Evolutionary conservation across 1,140 invertebrate species (phyloP).

Genomic region (Anadara kagoshimensis): DNA sequence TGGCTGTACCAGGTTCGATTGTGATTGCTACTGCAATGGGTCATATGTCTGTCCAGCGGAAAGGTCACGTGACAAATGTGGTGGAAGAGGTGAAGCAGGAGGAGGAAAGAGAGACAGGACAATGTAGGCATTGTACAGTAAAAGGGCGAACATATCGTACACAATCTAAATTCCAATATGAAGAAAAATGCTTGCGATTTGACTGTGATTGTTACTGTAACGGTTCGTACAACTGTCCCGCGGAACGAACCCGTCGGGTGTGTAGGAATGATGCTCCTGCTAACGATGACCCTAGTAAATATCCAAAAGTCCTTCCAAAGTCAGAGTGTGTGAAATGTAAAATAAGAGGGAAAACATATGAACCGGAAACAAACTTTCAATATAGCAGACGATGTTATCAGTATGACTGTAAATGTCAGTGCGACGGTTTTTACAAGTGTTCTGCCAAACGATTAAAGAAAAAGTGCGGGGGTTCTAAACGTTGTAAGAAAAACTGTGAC

Average conservation of each 20-base stretch:
- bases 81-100: not conserved
- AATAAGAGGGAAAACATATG: conserved; percentile 11
- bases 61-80: conserved; percentile 44
- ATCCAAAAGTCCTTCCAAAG: too few relatives aligned
- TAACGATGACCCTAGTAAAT: not conserved
- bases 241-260: conserved; percentile 7
- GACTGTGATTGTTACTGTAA: conserved; percentile 30
- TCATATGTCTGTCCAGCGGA: conserved; percentile 41
- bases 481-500: conserved; percentile 17
- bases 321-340: too few relatives aligned
- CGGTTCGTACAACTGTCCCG: conserved; percentile 21
- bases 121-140: conserved; percentile 10
- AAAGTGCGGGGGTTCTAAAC: conserved; percentile 25
- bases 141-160: conserved; percentile 4
- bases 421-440: conserved; percentile 52
- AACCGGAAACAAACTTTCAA: conserved; percentile 41
- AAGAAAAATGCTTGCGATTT: conserved; percentile 6
- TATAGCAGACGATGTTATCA: conserved; percentile 46
- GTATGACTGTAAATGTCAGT: conserved; percentile 54
- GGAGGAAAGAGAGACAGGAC: not conserved
- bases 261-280: conserved; percentile 16
- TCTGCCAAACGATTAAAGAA: conserved; percentile 46
- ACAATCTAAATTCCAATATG: conserved; percentile 7
- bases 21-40: conserved; percentile 39
- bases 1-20: conserved; percentile 30